phyloP scores from a whole-genome alignment of 2,113 vertebrate genomes.

The Passerina amoena region DNA sequence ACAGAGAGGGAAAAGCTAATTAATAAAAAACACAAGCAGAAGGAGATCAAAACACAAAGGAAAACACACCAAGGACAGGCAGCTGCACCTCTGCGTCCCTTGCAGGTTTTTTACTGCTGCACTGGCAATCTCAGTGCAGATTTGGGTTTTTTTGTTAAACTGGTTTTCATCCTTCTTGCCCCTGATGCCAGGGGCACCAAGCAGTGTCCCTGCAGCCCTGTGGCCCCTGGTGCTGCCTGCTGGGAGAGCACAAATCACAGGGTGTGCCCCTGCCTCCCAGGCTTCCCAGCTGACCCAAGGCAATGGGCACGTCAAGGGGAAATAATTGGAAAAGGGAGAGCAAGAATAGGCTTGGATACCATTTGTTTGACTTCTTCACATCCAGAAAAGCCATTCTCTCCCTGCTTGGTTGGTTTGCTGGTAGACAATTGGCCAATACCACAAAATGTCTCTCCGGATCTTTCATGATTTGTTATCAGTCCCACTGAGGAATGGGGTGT shows the following conservation, averaged over 20 bases:
- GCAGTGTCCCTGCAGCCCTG: accelerated
- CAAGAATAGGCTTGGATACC: neutral
- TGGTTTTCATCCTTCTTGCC: neutral
- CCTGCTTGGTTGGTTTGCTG: neutral
- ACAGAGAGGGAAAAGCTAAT: neutral
- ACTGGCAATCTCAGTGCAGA: neutral
- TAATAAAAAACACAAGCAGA: neutral
- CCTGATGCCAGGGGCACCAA: neutral
- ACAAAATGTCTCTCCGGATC: neutral
- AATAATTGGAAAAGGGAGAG: neutral
- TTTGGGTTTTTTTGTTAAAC: neutral
- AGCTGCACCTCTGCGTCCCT: neutral
- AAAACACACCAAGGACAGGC: neutral
- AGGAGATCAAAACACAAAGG: neutral
- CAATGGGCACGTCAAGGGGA: neutral
- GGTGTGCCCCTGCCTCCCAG: neutral
- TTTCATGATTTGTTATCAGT: neutral
- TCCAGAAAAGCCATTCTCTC: neutral
- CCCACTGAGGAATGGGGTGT: neutral
- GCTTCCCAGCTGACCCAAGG: accelerated
- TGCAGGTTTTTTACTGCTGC: neutral
- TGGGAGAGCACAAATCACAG: neutral
- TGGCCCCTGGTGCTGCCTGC: neutral
- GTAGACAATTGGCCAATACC: neutral
- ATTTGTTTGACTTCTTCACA: neutral